Base-by-base conservation (phyloP, 64 coral and sea anemone genomes). In the Actinia tenebrosa region DNA sequence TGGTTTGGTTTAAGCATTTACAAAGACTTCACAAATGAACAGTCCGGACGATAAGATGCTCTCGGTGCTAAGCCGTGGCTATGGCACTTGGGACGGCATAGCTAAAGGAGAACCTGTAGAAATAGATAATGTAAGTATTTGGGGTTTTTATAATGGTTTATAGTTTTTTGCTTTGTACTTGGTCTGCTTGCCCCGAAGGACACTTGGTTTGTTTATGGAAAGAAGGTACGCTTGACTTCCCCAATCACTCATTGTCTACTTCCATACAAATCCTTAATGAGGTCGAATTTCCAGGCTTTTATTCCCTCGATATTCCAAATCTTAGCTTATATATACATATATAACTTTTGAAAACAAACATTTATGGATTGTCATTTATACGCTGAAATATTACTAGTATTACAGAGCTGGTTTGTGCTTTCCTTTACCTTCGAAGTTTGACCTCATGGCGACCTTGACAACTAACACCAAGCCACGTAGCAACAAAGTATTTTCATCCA, bases 81-180 rank as follows among this genome's bases (percentile, higher is more conserved):
- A 92, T 69, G 90, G 90, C 2, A 92, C 90, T 14, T 92, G 86
- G 45, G 90, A 92, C 15, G 90, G 90, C 30, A 92, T 64, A 44
- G 90, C 90, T 18, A 92, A 92, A 60, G 81, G 71, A 83, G 90
- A 92, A n/a, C 37, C 78, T 9, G 83, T 85, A 15, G 83, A 85
- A 10, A 64, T 5, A 19, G 83, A 85, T 26, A 85, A 54, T 59
- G 83, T 85, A 63, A 85, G 83, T 81, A 81, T 81, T 16, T 20
- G 7, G n/a, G 69, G 11, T 8, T 42, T 75, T 75, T 0, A 42
- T 30, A 75, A 66, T 3, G 3, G 63, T 22, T 66, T 75, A 10
- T 75, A 37, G 30, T 30, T 75, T 30, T 10, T 42, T 25, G 20
- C n/a, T 22, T 5, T n/a, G 10, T 69, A 25, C 5, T 20, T 75